A percentile compares a stretch with the other conserved stretches of the same genome.
Conservation (phyloP, 2,888 invertebrate species). For the Trimorus sp. region DNA sequence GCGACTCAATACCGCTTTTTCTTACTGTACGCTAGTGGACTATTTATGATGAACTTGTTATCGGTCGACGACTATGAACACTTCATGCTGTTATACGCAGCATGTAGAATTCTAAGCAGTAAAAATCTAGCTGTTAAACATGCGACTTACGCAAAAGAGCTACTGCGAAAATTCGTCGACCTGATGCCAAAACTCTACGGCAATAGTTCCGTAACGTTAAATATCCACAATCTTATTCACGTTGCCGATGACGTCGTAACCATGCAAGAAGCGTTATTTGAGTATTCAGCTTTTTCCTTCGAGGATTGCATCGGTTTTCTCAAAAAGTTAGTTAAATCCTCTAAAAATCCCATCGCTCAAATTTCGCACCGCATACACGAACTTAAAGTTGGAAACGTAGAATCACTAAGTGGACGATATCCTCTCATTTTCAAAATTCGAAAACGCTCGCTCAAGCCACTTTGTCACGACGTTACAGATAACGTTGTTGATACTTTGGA, state of each 20-base stretch:
- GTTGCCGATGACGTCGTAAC: constrained; percentile 57
- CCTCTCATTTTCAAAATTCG: constrained; percentile 21
- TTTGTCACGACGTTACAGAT: neutral
- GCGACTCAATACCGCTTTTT: constrained; percentile 4
- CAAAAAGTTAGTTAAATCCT: constrained; percentile 28
- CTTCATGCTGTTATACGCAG: constrained; percentile 49
- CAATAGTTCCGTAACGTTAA: constrained; percentile 51
- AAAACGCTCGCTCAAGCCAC: too few species aligned
- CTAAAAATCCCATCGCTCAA: constrained; percentile 20
- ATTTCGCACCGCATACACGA: constrained; percentile 11
- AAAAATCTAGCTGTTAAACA: too few species aligned
- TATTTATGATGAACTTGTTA: neutral
- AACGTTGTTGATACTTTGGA: neutral
- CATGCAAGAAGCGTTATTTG: constrained; percentile 36
- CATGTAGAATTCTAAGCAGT: constrained; percentile 52
- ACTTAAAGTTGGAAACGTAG: neutral
- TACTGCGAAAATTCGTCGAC: constrained; percentile 30
- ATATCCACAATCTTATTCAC: constrained; percentile 60
- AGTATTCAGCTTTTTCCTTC: constrained; percentile 16
- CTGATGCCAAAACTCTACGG: constrained; percentile 62
- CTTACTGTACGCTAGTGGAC: neutral
- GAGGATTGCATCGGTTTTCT: constrained; percentile 14
- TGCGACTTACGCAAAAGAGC: constrained; percentile 42
- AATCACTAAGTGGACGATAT: neutral
- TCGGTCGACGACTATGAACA: constrained; percentile 43